These are phyloP conservation scores for Bradynema listronoti DNA, from an alignment of 1,140 invertebrate genomes.

Conservation along the genomic window DNA sequence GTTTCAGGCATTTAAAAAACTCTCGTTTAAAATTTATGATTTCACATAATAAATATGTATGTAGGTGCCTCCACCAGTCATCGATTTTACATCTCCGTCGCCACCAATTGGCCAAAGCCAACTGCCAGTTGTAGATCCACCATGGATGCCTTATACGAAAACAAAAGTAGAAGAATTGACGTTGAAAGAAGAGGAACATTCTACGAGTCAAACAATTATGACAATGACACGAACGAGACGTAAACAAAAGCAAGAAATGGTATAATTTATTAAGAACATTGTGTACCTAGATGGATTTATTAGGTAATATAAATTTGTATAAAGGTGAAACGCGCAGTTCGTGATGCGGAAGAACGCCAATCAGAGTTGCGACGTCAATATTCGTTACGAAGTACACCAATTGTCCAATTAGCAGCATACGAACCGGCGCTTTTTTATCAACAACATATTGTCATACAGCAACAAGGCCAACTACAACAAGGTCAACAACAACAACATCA, in stretches of 20 bases:
- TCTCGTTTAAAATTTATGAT: background rate
- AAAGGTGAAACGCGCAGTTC: slow-evolving; percentile 79
- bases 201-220: slow-evolving; percentile 80
- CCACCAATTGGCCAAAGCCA: slow-evolving; percentile 92
- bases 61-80: slow-evolving; percentile 78
- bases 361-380: slow-evolving; percentile 87
- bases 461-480: slow-evolving; percentile 16
- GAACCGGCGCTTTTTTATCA: slow-evolving; percentile 79
- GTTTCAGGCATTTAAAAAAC: background rate
- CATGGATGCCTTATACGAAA: slow-evolving; percentile 94
- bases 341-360: slow-evolving; percentile 90
- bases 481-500: slow-evolving; percentile 16
- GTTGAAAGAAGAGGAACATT: slow-evolving; percentile 92
- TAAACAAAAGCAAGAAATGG: slow-evolving; percentile 95
- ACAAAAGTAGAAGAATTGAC: slow-evolving; percentile 98
- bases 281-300: too few relatives aligned
- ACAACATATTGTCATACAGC: slow-evolving; percentile 21
- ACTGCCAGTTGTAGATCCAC: slow-evolving; percentile 84
- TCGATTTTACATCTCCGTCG: slow-evolving; percentile 95
- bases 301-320: too few relatives aligned
- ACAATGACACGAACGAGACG: slow-evolving; percentile 95
- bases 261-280: too few relatives aligned
- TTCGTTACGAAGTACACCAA: slow-evolving; percentile 88
- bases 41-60: background rate
- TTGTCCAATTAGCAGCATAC: slow-evolving; percentile 76